Conservation (phyloP, 2,113 vertebrate genomes). For the Cavia porcellus region DNA sequence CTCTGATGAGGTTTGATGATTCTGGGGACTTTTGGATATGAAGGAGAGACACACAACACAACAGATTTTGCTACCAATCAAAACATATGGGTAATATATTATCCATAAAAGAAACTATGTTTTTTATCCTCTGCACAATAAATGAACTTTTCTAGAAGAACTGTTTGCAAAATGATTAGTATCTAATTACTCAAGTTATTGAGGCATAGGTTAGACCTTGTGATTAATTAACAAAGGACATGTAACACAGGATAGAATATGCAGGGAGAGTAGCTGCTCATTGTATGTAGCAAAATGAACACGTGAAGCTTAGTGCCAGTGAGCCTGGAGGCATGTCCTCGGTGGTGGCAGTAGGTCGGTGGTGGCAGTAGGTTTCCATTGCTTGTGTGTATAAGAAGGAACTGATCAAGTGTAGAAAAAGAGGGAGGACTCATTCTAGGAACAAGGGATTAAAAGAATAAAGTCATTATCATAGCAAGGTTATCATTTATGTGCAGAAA, state of each 20-base stretch:
- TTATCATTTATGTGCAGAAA: neutral
- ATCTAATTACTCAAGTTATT: conserved; percentile 16
- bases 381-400: neutral
- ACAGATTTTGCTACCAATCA: neutral
- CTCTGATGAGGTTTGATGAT: neutral
- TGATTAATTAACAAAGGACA: neutral
- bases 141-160: conserved; percentile 1
- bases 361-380: neutral
- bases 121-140: neutral
- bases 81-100: neutral
- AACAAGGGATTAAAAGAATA: neutral
- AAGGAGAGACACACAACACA: neutral
- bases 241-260: neutral
- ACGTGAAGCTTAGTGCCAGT: neutral
- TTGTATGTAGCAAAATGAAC: neutral
- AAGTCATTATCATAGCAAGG: neutral
- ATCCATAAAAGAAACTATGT: neutral
- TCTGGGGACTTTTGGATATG: neutral
- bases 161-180: neutral
- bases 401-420: neutral
- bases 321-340: neutral
- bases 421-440: neutral
- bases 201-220: neutral
- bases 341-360: neutral
- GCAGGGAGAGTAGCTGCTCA: neutral